Base-by-base conservation (phyloP, 2,797 vertebrate genomes). In the Corythornis leucogaster region DNA sequence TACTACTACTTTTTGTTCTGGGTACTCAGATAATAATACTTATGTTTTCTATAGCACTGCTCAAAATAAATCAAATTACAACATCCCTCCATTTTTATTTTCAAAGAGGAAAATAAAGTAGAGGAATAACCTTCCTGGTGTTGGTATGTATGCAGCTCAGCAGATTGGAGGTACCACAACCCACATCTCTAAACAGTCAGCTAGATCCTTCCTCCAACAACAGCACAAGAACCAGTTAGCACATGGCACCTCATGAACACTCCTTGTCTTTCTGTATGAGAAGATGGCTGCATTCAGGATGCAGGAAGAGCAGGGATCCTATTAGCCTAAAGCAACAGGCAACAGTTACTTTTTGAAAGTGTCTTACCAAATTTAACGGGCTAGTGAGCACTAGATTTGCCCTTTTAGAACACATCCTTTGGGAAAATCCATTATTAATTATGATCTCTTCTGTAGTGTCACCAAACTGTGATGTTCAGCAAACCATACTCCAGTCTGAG, bases 371-470 rank as follows among this genome's bases (percentile, higher is more conserved):
- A 85, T 94, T 90, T 85, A 88, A 87, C 69, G 76, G 88, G 55
- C 79, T 59, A 55, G n/a, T 24, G 66, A 89, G 69, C 43, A 62
- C 76, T 66, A 85, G 35, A 91, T 78, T 80, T 94, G 79, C 80
- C 90, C 93, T 93, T 94, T 92, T 71, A 94, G 90, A 95, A 90
- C 73, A 88, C 43, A 26, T 80, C 81, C 43, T 80, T 83, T 79
- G 81, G 81, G 93, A 79, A 83, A 87, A 93, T 87, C 55, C 80
- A 92, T 92, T 90, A 76, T 85, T 94, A 92, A 92, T 92, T 83
- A 48, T 81, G 42, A 73, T 92, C 62, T 87, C 53, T 79, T 79
- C 86, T 69, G 57, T 51, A 89, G 69, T 46, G 73, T 67, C 80
- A 86, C 73, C 1, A 0, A 92, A 81, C 85, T 91, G 20, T 28